Evolutionary conservation across 2,113 vertebrate species (phyloP).

Genomic region (Sinocyclocheilus anophthalmus): DNA sequence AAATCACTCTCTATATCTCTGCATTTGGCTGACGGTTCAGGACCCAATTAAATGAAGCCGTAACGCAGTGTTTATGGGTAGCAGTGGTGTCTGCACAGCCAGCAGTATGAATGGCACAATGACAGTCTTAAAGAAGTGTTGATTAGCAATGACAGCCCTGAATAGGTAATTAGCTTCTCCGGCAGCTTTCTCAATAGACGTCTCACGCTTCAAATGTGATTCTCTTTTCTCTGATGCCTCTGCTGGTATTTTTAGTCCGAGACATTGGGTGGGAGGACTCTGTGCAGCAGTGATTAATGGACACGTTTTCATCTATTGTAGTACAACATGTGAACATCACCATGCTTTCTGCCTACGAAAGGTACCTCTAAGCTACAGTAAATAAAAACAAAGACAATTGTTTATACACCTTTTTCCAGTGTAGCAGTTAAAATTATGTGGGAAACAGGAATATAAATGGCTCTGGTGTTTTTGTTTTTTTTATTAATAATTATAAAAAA

Average conservation of each 20-base stretch:
- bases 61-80: no score
- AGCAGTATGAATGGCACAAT: background rate
- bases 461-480: background rate
- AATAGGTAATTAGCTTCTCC: slow-evolving; percentile 52
- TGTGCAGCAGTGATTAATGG: slow-evolving; percentile 3
- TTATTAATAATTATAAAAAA: background rate
- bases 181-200: slow-evolving; percentile 23
- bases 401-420: no score
- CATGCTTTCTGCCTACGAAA: background rate
- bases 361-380: background rate
- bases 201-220: slow-evolving; percentile 3
- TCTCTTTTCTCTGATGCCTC: slow-evolving; percentile 37
- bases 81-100: no score
- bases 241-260: slow-evolving; percentile 9
- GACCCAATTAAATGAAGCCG: no score
- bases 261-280: background rate
- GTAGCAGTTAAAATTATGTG: background rate
- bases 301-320: slow-evolving; percentile 31
- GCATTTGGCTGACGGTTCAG: no score
- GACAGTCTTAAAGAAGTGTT: slow-evolving; percentile 36
- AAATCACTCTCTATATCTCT: no score
- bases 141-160: slow-evolving; percentile 45
- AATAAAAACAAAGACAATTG: background rate
- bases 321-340: slow-evolving; percentile 21
- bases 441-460: background rate